A percentile compares a stretch with the other conserved stretches of the same genome.
phyloP scores from a whole-genome alignment of 2,797 vertebrate species.

The Orientallactaga sibirica region DNA sequence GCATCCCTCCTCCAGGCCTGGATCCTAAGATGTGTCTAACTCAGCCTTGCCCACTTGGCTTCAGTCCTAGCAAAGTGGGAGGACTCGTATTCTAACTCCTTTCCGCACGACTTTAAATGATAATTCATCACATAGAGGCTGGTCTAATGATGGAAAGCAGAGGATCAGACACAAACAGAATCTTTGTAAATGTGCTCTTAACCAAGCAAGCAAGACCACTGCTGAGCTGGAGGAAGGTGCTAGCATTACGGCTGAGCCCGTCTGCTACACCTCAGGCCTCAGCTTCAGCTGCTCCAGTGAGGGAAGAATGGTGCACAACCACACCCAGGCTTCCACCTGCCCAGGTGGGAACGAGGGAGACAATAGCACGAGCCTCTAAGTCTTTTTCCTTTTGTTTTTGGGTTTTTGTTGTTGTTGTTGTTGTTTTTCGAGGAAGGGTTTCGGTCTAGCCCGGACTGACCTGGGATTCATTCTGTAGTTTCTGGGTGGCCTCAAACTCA shows the following conservation, averaged over 20 bases:
- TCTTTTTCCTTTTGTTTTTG: too few relatives aligned
- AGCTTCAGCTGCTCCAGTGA: background rate
- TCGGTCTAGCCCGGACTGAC: too few relatives aligned
- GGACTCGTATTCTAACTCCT: background rate
- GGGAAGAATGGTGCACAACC: too few relatives aligned
- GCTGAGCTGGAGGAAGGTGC: too few relatives aligned
- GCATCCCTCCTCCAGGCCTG: background rate
- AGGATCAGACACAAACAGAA: background rate
- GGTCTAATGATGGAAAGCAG: background rate
- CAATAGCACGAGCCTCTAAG: background rate
- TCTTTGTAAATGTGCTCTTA: background rate
- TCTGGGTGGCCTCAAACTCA: too few relatives aligned
- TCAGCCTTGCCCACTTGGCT: background rate
- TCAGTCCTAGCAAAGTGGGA: background rate
- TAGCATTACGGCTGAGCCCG: too few relatives aligned
- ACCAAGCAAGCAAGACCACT: background rate
- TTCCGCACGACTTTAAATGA: background rate
- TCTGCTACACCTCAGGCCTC: too few relatives aligned
- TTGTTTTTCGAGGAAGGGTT: too few relatives aligned
- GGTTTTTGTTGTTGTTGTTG: too few relatives aligned
- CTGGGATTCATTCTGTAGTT: too few relatives aligned
- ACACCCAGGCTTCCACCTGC: background rate
- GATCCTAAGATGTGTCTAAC: background rate
- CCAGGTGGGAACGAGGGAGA: background rate
- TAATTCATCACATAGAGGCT: background rate